Percentiles rank a stretch among this genome's conserved stretches.
phyloP scores from a whole-genome alignment of 2,888 invertebrate genomes.

The Chorisops tibialis region DNA sequence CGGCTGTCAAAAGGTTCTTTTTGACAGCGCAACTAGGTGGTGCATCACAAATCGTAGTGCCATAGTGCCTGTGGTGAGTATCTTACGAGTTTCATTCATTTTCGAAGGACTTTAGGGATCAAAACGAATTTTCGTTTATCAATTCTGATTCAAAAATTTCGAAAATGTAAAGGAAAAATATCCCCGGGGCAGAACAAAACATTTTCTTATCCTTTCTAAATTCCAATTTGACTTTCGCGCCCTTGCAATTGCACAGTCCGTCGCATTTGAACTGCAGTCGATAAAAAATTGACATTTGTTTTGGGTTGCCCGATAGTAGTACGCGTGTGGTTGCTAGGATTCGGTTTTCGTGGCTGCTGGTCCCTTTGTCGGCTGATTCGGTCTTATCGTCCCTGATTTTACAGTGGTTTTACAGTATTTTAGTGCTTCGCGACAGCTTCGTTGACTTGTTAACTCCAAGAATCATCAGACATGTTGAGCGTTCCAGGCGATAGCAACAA shows the following conservation, averaged over 20 bases:
- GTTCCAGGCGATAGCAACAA: constrained; percentile 45
- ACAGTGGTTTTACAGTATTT: constrained; percentile 2
- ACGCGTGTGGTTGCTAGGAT: neutral
- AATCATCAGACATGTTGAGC: constrained; percentile 42
- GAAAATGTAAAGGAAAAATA: too few relatives aligned
- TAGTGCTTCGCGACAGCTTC: neutral
- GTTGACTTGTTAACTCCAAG: neutral
- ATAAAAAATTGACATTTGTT: constrained; percentile 8
- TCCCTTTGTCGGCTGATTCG: neutral
- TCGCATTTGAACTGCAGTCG: neutral
- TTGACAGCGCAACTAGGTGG: too few relatives aligned
- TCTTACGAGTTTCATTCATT: too few relatives aligned
- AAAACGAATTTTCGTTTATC: too few relatives aligned
- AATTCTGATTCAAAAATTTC: too few relatives aligned
- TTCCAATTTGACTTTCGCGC: neutral
- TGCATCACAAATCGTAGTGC: too few relatives aligned
- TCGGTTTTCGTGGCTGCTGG: neutral
- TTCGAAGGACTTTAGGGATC: too few relatives aligned
- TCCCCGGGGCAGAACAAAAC: too few relatives aligned
- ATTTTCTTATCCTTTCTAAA: too few relatives aligned
- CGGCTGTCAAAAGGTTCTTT: too few relatives aligned
- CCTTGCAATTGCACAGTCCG: neutral
- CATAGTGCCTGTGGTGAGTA: too few relatives aligned
- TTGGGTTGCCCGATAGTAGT: constrained; percentile 2
- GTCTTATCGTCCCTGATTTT: neutral